Evolutionary conservation across 1,140 invertebrate species (phyloP), one percentile per base, ranked within the genome.

Genomic region (Nixonia krombeini): DNA sequence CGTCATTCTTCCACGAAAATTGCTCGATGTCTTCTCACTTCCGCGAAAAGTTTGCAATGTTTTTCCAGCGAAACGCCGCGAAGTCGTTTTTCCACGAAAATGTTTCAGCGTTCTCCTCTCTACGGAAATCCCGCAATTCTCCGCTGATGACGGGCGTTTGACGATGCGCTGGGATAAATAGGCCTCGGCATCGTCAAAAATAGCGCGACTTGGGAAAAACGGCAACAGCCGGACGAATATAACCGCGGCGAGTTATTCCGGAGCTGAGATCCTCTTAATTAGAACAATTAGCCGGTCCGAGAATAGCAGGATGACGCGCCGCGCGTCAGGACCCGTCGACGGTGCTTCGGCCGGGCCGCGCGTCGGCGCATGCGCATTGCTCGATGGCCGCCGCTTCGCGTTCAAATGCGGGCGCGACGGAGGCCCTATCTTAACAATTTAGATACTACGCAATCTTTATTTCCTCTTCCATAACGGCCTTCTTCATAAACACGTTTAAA

Each of bases 241-340:
- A 82, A 81, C 71, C 74, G 44, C 50, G 50, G 23, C 61, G 63
- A 73, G 73, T 76, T 79, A 82, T 82, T 81, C 73, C 59, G 67
- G 73, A 76, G 76, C 52, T 70, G 69, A 76, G 72, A 79, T 81
- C 73, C 52, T 78, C 70, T 78, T 80, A 82, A 83, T 83, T 82
- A 80, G 75, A 78, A 79, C 80, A 82, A 82, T 82, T 81, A 81
- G 53, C 49, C 53, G 70, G 31, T 65, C 75, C 64, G 40, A 79
- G 75, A 83, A 83, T 82, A 80, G 75, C 64, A 63, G 18, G 63
- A 71, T 67, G 62, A 71, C 61, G 72, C 64, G 62, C 62, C 50
- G 33, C 51, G 62, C 37, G 51, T 44, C 46, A 57, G 18, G 63
- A 69, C 64, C 70, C 65, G 38, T 56, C 33, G 49, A 17, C 9